Base-by-base conservation (phyloP, 2,888 invertebrate genomes). In the Dusona sp. region DNA sequence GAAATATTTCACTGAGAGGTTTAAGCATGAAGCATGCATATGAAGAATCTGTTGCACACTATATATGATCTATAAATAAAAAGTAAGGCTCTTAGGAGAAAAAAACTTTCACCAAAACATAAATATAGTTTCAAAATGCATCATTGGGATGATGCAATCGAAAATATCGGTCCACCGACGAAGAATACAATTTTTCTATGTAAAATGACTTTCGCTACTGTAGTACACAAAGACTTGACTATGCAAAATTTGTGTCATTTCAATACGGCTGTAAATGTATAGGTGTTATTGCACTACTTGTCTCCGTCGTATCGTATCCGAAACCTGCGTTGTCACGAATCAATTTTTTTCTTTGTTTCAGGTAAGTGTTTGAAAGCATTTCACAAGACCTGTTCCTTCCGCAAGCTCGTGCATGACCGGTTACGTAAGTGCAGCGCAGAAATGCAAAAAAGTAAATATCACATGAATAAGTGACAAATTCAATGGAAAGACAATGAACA, bases 331-430 rank as follows among this genome's bases (percentile, higher is more conserved):
- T 48, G 16, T 72, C n/a, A 79, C 57, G 72, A 48, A 61, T 45
- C 22, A 19, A 45, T 72, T 70, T 57, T 25, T 68, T 79, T 67
- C 13, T 74, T 29, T 73, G 73, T 86, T 86, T 13, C 83, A 86
- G 86, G 86, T 86, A 86, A 86, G 86, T 86, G 83, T 81, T 64
- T 73, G 80, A 80, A 81, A 78, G 80, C 67, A 74, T 77, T 67
- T 68, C 45, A 33, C 68, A 73, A 84, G 33, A 64, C 33, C n/a
- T 67, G 79, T 79, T 65, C 22, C 36, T 78, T 81, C 54, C 68
- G 68, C 80, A 68, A 78, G 86, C 78, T 84, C 78, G 61, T 54
- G 61, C 25, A 57, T 19, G 29, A 83, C 25, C 19, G 77, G 73
- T 86, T 86, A 78, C 84, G 83, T 86, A 86, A 86, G 86, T 86